These are phyloP conservation scores for Stichopus chloronotus DNA, from an alignment of 35 echinoderm and acorn worm genomes.

Conservation along the genomic window DNA sequence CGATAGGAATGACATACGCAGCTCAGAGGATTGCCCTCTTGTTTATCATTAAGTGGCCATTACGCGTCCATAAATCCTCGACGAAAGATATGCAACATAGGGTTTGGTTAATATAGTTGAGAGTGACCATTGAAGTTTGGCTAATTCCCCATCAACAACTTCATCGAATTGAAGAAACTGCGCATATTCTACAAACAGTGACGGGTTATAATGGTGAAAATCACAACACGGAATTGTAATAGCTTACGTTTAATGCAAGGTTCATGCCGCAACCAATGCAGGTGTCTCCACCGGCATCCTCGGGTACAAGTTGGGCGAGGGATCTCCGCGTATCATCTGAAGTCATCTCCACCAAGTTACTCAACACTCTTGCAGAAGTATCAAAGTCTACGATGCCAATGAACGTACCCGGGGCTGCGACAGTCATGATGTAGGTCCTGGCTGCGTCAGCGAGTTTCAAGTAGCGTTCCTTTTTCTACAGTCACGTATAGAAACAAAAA, in stretches of 20 bases:
- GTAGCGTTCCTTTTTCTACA: background rate
- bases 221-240: background rate
- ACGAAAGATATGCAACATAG: too few relatives aligned
- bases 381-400: conserved; percentile 46
- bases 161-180: background rate
- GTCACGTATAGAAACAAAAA: background rate
- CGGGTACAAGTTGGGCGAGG: background rate
- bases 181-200: background rate
- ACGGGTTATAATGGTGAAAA: background rate
- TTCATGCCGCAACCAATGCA: conserved; percentile 27
- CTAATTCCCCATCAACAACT: too few relatives aligned
- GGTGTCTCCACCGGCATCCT: background rate
- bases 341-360: background rate
- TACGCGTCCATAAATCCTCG: too few relatives aligned
- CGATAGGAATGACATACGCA: too few relatives aligned
- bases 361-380: background rate
- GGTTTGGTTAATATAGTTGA: too few relatives aligned
- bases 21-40: too few relatives aligned
- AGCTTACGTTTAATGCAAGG: conserved; percentile 10
- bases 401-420: background rate
- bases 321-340: background rate
- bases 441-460: background rate
- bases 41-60: too few relatives aligned
- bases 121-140: too few relatives aligned
- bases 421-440: background rate